phyloP scores from a whole-genome alignment of 2,888 invertebrate species.

The Pocota personata region DNA sequence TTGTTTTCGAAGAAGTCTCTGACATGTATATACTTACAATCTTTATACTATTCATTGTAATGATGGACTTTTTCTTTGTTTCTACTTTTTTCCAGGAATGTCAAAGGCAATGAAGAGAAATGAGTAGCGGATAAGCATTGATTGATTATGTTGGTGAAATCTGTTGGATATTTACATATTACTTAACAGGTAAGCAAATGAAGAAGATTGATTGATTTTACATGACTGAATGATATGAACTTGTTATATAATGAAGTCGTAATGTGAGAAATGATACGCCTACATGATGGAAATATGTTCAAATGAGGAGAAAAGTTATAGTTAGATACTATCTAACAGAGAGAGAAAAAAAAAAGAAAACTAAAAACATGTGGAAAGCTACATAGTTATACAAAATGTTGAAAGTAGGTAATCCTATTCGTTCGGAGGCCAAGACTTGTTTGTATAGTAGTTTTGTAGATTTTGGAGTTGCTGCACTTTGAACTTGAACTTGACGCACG shows the following conservation, averaged over 20 bases:
- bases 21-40: not conserved
- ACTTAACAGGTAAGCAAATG: conserved; percentile 62
- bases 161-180: conserved; percentile 68
- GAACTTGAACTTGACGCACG: too few species aligned
- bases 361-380: too few species aligned
- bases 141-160: conserved; percentile 70
- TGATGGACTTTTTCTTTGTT: not conserved
- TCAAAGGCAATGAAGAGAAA: conserved; percentile 61
- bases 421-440: too few species aligned
- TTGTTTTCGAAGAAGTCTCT: not conserved
- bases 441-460: too few species aligned
- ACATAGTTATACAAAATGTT: too few species aligned
- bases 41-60: conserved; percentile 20
- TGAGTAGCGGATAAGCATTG: conserved; percentile 56
- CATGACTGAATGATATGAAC: conserved; percentile 11
- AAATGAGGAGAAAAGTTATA: too few species aligned
- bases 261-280: not conserved
- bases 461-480: too few species aligned
- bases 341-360: too few species aligned
- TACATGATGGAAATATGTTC: not conserved
- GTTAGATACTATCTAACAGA: too few species aligned
- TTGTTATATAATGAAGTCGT: not conserved
- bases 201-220: conserved; percentile 45
- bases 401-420: too few species aligned
- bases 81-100: conserved; percentile 38